phyloP scores from a whole-genome alignment of 2,888 invertebrate species.

The Cheilosia grossa region DNA sequence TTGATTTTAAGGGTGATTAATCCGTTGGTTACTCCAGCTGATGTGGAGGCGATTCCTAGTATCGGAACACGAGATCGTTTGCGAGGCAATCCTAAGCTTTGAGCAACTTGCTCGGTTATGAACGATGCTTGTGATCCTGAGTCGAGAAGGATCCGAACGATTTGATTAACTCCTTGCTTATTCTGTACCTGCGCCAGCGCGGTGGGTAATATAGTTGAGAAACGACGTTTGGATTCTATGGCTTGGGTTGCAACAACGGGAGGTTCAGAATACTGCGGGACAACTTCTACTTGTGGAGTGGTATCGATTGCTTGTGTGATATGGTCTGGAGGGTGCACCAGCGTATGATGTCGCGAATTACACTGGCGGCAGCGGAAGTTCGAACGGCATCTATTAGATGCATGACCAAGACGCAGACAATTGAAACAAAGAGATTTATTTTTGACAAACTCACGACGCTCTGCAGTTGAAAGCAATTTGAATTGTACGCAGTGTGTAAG shows the following conservation, averaged over 20 bases:
- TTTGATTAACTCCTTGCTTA: background rate
- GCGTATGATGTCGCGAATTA: constrained; percentile 14
- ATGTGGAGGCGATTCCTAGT: constrained; percentile 1
- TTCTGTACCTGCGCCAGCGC: background rate
- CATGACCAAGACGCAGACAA: background rate
- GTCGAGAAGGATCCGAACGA: constrained; percentile 14
- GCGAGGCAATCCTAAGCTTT: background rate
- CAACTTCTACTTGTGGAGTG: background rate
- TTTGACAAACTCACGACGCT: constrained; percentile 4
- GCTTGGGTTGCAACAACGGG: background rate
- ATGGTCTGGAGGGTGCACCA: background rate
- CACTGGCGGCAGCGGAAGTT: background rate
- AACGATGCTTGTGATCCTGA: constrained; percentile 16
- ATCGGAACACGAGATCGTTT: constrained; percentile 11
- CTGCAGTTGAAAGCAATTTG: background rate
- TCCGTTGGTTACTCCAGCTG: constrained; percentile 9
- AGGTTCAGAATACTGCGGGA: background rate
- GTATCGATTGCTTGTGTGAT: background rate
- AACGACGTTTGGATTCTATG: constrained; percentile 1
- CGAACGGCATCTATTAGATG: constrained; percentile 18
- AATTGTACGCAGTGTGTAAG: constrained; percentile 9
- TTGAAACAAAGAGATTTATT: constrained; percentile 18
- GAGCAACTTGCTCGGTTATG: background rate
- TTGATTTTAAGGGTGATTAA: background rate
- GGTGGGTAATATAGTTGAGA: constrained; percentile 6